phyloP scores from a whole-genome alignment of 2,113 vertebrate species.

The Xyrauchen texanus region DNA sequence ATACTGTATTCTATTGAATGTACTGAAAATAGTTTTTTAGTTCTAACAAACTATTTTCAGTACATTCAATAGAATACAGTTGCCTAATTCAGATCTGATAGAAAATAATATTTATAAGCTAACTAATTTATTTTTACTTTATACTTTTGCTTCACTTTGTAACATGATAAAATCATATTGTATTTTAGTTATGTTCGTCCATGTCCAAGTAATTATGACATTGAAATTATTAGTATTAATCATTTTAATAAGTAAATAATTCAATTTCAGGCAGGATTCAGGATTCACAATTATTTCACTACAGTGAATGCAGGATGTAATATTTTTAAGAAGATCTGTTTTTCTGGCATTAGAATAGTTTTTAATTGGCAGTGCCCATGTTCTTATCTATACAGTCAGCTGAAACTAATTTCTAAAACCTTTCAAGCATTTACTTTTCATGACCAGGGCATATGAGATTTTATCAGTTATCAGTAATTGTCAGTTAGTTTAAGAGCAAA shows the following conservation, averaged over 20 bases:
- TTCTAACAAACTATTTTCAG: too few relatives aligned
- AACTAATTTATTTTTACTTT: neutral
- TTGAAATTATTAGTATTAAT: neutral
- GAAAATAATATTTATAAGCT: too few relatives aligned
- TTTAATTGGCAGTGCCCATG: constrained; percentile 6
- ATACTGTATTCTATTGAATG: neutral
- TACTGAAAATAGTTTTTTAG: neutral
- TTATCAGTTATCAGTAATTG: neutral
- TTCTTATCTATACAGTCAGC: constrained; percentile 30
- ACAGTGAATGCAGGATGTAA: neutral
- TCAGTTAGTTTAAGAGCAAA: too few relatives aligned
- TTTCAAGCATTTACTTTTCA: constrained; percentile 39
- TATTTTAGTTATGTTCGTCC: too few relatives aligned
- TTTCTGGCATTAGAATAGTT: neutral
- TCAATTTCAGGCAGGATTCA: constrained; percentile 16
- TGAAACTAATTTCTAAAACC: constrained; percentile 63
- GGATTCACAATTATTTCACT: neutral
- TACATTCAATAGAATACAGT: neutral
- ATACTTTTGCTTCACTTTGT: too few relatives aligned
- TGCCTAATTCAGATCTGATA: too few relatives aligned
- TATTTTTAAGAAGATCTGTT: neutral
- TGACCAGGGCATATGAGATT: neutral
- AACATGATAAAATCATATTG: too few relatives aligned
- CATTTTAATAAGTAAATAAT: neutral
- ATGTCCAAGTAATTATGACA: too few relatives aligned